Evolutionary conservation across 2,888 invertebrate genomes (phyloP), one percentile per base, ranked within the genome.

Genomic region (Pogonocherus hispidulus): DNA sequence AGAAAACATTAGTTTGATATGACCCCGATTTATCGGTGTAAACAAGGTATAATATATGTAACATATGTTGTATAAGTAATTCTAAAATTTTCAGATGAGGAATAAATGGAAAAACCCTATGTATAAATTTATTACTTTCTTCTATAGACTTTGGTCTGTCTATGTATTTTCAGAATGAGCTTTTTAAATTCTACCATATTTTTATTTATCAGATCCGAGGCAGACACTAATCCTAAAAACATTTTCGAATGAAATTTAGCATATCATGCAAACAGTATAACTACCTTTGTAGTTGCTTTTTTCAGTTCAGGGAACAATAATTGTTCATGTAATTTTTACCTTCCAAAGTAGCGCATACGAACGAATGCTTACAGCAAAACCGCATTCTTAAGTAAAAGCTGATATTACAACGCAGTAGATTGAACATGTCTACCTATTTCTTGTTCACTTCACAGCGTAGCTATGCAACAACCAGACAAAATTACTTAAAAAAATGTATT

Each of bases 311-410:
- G n/a, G 14, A 41, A 41, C 41, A 41, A 41, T 41, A 41, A 41
- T 41, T 41, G 41, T 41, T 41, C 41, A n/a, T 14, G 41, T 14
- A 41, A 41, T 41, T 41, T 41, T 41, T 41, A 9, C 14, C n/a
- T n/a, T 3, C 41, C 3, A 41, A 41, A 41, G 41, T 41, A 41
- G 41, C 41, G 41, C 41, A 14, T 41, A 41, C 41, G 14, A 41
- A n/a, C 14, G 41, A 41, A 41, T 41, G 41, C 41, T 41, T 41
- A 41, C 41, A 41, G 41, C 41, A 41, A 41, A 41, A 41, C 41
- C 41, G 41, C 41, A 41, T 41, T 41, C 41, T 41, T 41, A 3
- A 41, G n/a, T 41, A 41, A 41, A 41, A 41, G 41, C 41, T 41
- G 41, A 41, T 41, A 41, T 41, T 41, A 41, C 41, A 37, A n/a